These are phyloP conservation scores for Euthynnus affinis DNA, from an alignment of 2,797 vertebrate species.

Conservation along the genomic window DNA sequence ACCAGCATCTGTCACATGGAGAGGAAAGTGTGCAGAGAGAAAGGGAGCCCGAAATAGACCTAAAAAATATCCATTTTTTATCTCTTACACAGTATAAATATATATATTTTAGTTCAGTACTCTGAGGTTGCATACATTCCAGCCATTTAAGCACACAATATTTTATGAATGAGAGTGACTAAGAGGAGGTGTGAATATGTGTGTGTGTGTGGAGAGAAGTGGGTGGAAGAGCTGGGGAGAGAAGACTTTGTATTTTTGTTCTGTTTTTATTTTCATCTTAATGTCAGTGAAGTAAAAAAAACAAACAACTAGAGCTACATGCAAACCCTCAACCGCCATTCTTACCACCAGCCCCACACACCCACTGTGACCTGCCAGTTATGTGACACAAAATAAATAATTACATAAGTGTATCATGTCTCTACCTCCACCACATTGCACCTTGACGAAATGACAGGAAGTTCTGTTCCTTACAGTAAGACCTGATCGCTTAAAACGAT, in stretches of 20 bases:
- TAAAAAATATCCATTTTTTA: constrained; percentile 29
- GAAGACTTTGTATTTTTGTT: constrained; percentile 1
- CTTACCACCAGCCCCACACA: constrained; percentile 13
- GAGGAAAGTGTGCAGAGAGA: constrained; percentile 52
- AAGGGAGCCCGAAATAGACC: constrained; percentile 47
- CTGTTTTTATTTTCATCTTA: constrained; percentile 25
- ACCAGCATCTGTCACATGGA: constrained; percentile 74
- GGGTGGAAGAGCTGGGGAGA: constrained; percentile 37
- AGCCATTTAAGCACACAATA: constrained; percentile 47
- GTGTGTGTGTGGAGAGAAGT: constrained; percentile 42
- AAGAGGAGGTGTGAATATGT: constrained; percentile 54
- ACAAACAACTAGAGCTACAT: background rate
- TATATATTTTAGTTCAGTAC: constrained; percentile 45
- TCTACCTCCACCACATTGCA: constrained; percentile 17
- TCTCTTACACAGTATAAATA: constrained; percentile 1
- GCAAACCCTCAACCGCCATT: background rate
- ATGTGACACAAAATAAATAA: constrained; percentile 46
- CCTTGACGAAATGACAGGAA: constrained; percentile 22
- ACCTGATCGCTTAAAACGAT: background rate
- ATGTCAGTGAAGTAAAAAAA: background rate
- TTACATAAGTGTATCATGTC: constrained; percentile 33
- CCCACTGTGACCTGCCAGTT: constrained; percentile 38
- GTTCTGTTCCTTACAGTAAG: background rate
- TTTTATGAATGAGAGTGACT: constrained; percentile 78
- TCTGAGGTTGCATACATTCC: constrained; percentile 43